phyloP scores from a whole-genome alignment of 1,140 invertebrate species.

The Fopius arisanus region DNA sequence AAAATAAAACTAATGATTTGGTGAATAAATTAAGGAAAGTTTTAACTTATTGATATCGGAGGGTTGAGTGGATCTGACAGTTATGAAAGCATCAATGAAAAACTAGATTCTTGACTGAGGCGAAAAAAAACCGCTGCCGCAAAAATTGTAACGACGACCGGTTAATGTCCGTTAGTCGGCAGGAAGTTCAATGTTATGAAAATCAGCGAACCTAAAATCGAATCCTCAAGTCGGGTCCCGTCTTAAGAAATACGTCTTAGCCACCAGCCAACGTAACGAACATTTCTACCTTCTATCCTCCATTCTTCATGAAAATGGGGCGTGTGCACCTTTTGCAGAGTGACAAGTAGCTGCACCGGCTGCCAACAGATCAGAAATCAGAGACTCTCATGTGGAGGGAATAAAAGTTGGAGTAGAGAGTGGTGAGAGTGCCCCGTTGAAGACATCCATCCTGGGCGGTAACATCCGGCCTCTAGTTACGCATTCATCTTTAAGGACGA shows the following conservation, averaged over 20 bases:
- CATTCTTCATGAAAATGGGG: constrained; percentile 31
- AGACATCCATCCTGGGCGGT: constrained; percentile 62
- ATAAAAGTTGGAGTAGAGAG: constrained; percentile 32
- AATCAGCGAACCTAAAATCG: constrained; percentile 48
- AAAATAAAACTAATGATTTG: neutral
- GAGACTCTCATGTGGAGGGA: constrained; percentile 47
- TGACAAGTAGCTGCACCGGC: constrained; percentile 62
- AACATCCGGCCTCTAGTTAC: constrained; percentile 64
- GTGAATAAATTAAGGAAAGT: neutral
- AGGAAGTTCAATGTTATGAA: constrained; percentile 59
- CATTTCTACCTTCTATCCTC: constrained; percentile 35
- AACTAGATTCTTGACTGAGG: neutral
- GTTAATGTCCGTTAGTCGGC: constrained; percentile 61
- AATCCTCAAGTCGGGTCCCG: constrained; percentile 25
- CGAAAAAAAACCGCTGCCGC: neutral
- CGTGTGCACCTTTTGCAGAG: constrained; percentile 37
- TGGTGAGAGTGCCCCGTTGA: constrained; percentile 22
- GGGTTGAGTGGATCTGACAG: neutral
- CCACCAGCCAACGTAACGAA: constrained; percentile 47
- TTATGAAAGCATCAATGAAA: neutral
- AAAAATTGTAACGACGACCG: constrained; percentile 38
- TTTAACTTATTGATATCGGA: neutral
- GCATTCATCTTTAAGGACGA: constrained; percentile 42
- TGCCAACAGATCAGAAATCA: constrained; percentile 61
- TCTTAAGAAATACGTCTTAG: constrained; percentile 27